Base-by-base conservation (phyloP, 2,113 vertebrate species). In the Pyxicephalus adspersus region DNA sequence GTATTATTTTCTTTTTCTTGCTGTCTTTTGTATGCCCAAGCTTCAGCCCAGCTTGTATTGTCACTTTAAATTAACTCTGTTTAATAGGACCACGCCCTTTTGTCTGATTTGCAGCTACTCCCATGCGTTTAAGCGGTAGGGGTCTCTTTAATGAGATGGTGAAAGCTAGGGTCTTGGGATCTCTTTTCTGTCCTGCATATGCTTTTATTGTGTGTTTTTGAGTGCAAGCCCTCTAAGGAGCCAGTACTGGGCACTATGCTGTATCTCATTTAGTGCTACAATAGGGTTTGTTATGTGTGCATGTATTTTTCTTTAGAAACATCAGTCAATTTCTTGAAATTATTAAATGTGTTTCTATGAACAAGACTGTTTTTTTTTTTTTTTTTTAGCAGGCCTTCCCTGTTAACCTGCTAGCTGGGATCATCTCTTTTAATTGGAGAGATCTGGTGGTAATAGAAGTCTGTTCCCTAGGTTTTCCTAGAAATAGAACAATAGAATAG, bases 141-240 rank as follows among this genome's bases (percentile, higher is more conserved):
- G 76, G 76, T 77, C 76, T 65, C 50, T 66, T 67, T 77, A 77
- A 77, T 77, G 75, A 77, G 75, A 64, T 38, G 45, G 58, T n/a
- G 60, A 77, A 64, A 52, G 38, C 61, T 34, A 2, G 8, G 73
- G 58, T 63, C 45, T 65, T 50, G 23, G 60, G 61, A 64, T 64
- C 23, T 64, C 45, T 38, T 64, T 65, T 64, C 60, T 77, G 45
- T 54, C 4, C 50, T 65, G 54, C 54, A 60, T 50, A 38, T 16
- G 28, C 58, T n/a, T 74, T 74, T 74, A 28, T 74, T 74, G 70
- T 38, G 34, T 52, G 5, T 31, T 50, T 64, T 29, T 29, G 61
- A 64, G 38, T 23, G 26, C 25, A 50, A 64, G n/a, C 63, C 76
- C 63, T 65, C 23, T 64, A 34, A 31, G 76, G 52, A 65, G 45